Evolutionary conservation across 2,888 invertebrate genomes (phyloP).

Genomic region (Dasypogon diadema): DNA sequence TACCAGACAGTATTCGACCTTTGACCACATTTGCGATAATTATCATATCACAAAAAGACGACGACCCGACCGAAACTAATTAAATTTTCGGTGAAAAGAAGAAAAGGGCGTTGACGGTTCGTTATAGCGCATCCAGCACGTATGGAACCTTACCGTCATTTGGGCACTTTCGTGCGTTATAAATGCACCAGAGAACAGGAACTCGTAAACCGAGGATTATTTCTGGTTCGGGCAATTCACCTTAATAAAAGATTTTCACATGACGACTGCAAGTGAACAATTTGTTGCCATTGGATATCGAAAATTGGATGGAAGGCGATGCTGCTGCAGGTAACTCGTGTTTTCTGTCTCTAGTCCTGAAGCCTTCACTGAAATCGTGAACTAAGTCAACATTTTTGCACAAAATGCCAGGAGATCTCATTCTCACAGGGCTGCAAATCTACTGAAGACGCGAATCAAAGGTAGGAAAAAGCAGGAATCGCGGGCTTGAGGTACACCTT

Average conservation of each 20-base stretch:
- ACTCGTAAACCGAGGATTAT: not conserved
- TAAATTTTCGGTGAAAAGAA: conserved; percentile 51
- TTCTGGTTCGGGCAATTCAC: conserved; percentile 18
- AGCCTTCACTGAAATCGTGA: conserved; percentile 42
- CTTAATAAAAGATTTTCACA: conserved; percentile 49
- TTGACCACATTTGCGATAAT: conserved; percentile 54
- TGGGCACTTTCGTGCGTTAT: conserved; percentile 5
- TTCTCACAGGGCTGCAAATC: conserved; percentile 22
- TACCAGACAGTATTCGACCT: conserved; percentile 35
- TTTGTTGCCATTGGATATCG: conserved; percentile 42
- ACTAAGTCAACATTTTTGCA: conserved; percentile 46
- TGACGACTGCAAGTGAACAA: conserved; percentile 45
- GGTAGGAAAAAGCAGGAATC: conserved; percentile 3
- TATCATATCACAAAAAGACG: conserved; percentile 23
- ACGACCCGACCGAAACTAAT: conserved; percentile 51
- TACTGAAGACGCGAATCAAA: not conserved
- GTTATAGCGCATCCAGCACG: conserved; percentile 33
- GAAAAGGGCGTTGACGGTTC: conserved; percentile 46
- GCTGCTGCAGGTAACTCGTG: not conserved
- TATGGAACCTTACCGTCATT: conserved; percentile 9
- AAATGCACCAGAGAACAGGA: conserved; percentile 2
- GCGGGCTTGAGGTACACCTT: conserved; percentile 16
- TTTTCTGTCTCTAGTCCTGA: conserved; percentile 26
- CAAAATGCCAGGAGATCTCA: not conserved
- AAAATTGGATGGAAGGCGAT: conserved; percentile 24